Base-by-base conservation (phyloP, 2,113 vertebrate species). In the Pterocles burchelli region DNA sequence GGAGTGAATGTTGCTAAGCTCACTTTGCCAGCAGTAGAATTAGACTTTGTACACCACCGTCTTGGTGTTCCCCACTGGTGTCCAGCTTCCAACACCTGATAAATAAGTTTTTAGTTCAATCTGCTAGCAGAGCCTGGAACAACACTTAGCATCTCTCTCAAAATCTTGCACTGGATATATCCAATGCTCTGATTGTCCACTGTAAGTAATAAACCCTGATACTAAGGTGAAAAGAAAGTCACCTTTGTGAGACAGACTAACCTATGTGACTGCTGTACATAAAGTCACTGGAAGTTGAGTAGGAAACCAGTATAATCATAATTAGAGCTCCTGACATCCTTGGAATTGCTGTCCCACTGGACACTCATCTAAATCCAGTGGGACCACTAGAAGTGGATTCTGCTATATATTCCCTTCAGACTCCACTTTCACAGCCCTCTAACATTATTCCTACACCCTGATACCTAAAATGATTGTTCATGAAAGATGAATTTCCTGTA, bases 201-300 rank as follows among this genome's bases (percentile, higher is more conserved):
- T 49, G 17, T 66, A 72, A 68, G 24, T 36, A 80, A 91, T 67
- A 83, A 92, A 68, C 11, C 7, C 29, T 82, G 13, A 57, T 58
- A 43, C 58, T 89, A 45, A 83, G 14, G 20, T 55, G 41, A 73
- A 79, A 92, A 62, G 20, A 34, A 38, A 55, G 31, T 52, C 59
- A 49, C 24, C 65, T 65, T 41, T 11, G 38, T 41, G 49, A 72
- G 49, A 28, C 48, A 65, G 55, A 34, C 24, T 71, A 78, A 65
- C 17, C 13, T 66, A 3, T 0, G 0, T 73, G 38, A 61, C 36
- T 20, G 41, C 10, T 17, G 28, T 38, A 62, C 13, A 24, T 17
- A 36, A 31, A 78, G 38, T 21, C 71, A 79, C 19, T 70, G 49
- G 82, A 43, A 54, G 15, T 22, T 54, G 49, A 73, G 31, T 49